Conservation (phyloP, 1,140 invertebrate genomes). For the Centruroides sculpturatus region DNA sequence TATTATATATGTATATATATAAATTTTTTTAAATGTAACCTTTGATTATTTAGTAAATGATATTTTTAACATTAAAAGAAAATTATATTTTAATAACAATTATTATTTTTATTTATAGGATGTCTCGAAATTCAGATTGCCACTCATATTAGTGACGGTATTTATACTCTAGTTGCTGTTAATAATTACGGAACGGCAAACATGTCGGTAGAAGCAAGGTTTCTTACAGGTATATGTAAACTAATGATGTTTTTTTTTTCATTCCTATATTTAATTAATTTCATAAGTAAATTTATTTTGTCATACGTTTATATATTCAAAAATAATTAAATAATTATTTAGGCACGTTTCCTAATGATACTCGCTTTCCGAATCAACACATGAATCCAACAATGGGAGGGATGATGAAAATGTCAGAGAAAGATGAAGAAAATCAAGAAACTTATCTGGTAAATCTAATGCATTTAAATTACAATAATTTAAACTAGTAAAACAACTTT, state of each 20-base stretch:
- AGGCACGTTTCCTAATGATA: too few species aligned
- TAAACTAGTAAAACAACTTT: too few species aligned
- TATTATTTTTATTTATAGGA: constrained; percentile 3
- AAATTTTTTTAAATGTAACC: too few species aligned
- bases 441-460: background rate
- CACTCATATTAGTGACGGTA: constrained; percentile 20
- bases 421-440: background rate
- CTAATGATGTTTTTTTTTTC: too few species aligned
- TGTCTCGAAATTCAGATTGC: constrained; percentile 15
- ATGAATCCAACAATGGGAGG: background rate
- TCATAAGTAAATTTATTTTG: too few species aligned
- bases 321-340: too few species aligned
- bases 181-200: constrained; percentile 21
- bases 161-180: constrained; percentile 22
- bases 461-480: too few species aligned
- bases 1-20: too few species aligned
- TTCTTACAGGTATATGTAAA: constrained; percentile 12
- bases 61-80: background rate
- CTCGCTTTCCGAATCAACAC: too few species aligned
- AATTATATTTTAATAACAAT: background rate
- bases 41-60: background rate
- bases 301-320: too few species aligned
- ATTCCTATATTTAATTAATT: too few species aligned
- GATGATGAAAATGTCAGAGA: background rate
- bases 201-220: constrained; percentile 12